Base-by-base conservation (phyloP, 2,113 vertebrate species). In the Siphamia tubifer region DNA sequence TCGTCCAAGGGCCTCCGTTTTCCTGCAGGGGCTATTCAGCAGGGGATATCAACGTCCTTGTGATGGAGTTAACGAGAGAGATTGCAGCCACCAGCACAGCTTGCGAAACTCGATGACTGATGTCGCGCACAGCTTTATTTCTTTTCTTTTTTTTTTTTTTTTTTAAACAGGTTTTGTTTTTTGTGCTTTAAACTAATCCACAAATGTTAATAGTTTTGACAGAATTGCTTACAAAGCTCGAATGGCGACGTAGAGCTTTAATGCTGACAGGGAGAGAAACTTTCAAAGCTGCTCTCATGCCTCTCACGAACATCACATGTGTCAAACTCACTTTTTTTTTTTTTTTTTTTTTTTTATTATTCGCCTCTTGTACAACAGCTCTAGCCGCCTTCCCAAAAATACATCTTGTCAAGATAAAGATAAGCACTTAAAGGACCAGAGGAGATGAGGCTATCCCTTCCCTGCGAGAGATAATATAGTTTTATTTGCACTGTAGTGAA, bases 121-220 rank as follows among this genome's bases (percentile, higher is more conserved):
- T 67, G 47, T 62, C 66, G 44, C 23, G 44, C 43, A 1, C 13
- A 1, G 1, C 19, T 64, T 31, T 32, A 17, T 31, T 53, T 12
- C 8, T 11, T 25, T 21, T 20, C 6, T 11, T 32, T 47, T 12
- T 15, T 19, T 31, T 19, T n/a, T 27, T 24, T 9, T 35, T 17
- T 23, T 12, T n/a, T n/a, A n/a, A n/a, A 17, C 28, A 61, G 7
- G 17, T 72, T 71, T 58, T 35, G 16, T 53, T 43, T 53, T 74
- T 74, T 32, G n/a, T 34, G 12, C 38, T 53, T 40, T 39, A 34
- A 79, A 78, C 78, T 75, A 84, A 82, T 83, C 67, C 67, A 78
- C 64, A 82, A 74, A 85, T 85, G 82, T 77, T 87, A 90, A 87
- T 83, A 81, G 85, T 83, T 87, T 75, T 65, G 85, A 89, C 89